Percentiles rank a stretch among this genome's conserved stretches.
These are phyloP conservation scores for Dendrolimus kikuchii DNA, from an alignment of 1,140 invertebrate genomes.

Conservation along the genomic window DNA sequence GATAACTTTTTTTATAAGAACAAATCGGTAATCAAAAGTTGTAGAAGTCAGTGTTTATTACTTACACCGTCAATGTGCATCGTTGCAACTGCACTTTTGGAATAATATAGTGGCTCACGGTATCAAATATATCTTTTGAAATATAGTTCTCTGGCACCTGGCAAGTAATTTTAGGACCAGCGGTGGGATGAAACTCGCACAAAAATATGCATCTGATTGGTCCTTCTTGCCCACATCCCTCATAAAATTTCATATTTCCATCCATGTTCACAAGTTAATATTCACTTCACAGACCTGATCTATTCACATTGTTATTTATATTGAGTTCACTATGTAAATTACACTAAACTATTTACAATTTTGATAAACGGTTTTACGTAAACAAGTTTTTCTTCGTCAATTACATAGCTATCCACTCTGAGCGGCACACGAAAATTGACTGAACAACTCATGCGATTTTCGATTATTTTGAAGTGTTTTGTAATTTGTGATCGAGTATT, in stretches of 20 bases:
- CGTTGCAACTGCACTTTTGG: slow-evolving; percentile 92
- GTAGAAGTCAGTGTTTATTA: slow-evolving; percentile 21
- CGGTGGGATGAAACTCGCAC: slow-evolving; percentile 88
- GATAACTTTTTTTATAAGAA: no score
- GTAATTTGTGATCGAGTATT: no score
- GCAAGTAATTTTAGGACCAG: slow-evolving; percentile 86
- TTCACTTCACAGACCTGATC: slow-evolving; percentile 12
- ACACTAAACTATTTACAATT: no score
- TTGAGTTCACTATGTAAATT: no score
- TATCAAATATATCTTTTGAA: slow-evolving; percentile 92
- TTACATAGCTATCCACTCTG: no score
- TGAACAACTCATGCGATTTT: no score
- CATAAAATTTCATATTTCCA: slow-evolving; percentile 63
- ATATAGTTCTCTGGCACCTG: slow-evolving; percentile 90
- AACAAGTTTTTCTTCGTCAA: no score
- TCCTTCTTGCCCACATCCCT: slow-evolving; percentile 77
- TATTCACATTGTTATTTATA: no score
- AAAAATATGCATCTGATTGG: slow-evolving; percentile 86
- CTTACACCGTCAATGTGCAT: slow-evolving; percentile 91
- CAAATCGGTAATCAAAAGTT: no score
- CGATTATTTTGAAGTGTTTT: no score
- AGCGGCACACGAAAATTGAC: no score
- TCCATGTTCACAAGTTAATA: slow-evolving; percentile 43
- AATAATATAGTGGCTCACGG: slow-evolving; percentile 93
- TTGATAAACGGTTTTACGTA: no score